Conservation (phyloP, 2,888 invertebrate genomes). For the Mythimna ferrago region DNA sequence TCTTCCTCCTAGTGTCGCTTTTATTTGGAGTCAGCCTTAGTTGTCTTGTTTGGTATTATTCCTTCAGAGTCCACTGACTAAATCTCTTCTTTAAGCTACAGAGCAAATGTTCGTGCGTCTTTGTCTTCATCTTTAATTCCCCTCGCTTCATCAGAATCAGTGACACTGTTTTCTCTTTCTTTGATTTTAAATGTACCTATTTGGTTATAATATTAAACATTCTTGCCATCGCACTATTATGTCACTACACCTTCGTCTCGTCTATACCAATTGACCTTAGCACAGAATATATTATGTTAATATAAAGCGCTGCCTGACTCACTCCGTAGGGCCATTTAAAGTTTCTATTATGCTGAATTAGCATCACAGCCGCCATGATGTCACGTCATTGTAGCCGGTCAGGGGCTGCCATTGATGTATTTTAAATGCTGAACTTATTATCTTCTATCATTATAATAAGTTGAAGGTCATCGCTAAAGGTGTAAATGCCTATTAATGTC, state of each 20-base stretch:
- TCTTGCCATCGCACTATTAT: conserved; percentile 16
- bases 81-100: background rate
- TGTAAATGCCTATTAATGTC: background rate
- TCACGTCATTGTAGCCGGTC: conserved; percentile 67
- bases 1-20: too few species aligned
- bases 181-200: background rate
- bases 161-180: background rate
- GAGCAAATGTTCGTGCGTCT: too few species aligned
- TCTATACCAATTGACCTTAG: conserved; percentile 49
- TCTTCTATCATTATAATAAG: conserved; percentile 6
- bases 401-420: conserved; percentile 63
- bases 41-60: background rate
- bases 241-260: conserved; percentile 38
- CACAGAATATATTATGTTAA: conserved; percentile 54
- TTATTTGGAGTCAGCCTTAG: too few species aligned
- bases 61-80: background rate
- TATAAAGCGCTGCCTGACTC: conserved; percentile 51
- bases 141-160: too few species aligned
- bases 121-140: too few species aligned
- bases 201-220: conserved; percentile 14
- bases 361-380: conserved; percentile 59
- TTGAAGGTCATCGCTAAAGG: conserved; percentile 27
- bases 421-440: conserved; percentile 44
- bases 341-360: conserved; percentile 47
- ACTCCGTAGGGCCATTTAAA: conserved; percentile 44